Percentiles rank a stretch among this genome's conserved stretches.
Evolutionary conservation across 2,888 invertebrate genomes (phyloP).

Genomic region (Chirona hameri): DNA sequence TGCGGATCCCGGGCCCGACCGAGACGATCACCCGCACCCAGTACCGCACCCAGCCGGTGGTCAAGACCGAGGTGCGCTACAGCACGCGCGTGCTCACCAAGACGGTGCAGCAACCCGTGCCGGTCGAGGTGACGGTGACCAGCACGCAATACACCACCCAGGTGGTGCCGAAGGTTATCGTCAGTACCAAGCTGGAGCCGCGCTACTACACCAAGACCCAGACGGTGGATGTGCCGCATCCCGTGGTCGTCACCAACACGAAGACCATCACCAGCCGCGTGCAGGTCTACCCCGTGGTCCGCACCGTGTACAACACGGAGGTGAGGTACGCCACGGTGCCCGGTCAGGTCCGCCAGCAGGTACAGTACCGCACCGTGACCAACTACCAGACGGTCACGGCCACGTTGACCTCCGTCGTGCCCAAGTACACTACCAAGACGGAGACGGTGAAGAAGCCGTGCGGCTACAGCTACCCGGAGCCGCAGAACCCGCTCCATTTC

Average conservation of each 20-base stretch:
- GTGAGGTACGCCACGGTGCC: not conserved
- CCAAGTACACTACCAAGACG: not conserved
- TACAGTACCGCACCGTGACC: not conserved
- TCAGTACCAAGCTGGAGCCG: not conserved
- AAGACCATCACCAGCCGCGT: not conserved
- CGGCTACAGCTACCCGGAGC: constrained; percentile 5
- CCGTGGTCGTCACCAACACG: not conserved
- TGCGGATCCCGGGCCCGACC: not conserved
- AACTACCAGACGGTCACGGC: not conserved
- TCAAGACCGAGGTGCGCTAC: not conserved
- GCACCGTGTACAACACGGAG: not conserved
- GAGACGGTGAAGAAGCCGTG: not conserved
- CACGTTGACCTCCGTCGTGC: not conserved
- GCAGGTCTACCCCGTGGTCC: not conserved
- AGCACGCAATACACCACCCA: not conserved
- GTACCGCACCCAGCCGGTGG: not conserved
- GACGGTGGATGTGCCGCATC: not conserved
- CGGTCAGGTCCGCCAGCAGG: not conserved
- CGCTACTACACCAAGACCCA: not conserved
- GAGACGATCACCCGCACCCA: not conserved
- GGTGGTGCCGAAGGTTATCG: not conserved
- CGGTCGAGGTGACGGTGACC: not conserved
- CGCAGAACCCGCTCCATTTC: not conserved
- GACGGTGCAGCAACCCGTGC: not conserved
- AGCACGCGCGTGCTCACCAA: not conserved